Evolutionary conservation across 1,140 invertebrate genomes (phyloP).

Genomic region (Lordiphosa clarofinis): DNA sequence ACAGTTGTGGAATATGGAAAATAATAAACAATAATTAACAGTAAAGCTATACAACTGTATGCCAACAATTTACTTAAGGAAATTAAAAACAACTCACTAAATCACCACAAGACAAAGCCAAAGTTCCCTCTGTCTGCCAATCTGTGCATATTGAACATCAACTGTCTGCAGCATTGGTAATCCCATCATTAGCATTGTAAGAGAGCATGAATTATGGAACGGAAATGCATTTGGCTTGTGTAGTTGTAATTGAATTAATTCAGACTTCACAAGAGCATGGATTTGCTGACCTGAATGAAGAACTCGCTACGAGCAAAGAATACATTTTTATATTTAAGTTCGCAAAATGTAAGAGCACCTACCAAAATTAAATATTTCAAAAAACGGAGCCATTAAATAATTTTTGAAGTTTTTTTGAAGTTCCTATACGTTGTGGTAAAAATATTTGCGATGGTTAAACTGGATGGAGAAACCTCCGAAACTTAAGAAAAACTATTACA

Average conservation of each 20-base stretch:
- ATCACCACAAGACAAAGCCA: conserved; percentile 8
- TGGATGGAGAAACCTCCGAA: no score
- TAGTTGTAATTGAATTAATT: not conserved
- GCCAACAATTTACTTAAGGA: conserved; percentile 11
- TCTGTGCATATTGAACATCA: not conserved
- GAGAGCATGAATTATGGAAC: conserved; percentile 20
- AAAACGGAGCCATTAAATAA: no score
- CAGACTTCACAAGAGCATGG: no score
- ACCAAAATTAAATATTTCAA: no score
- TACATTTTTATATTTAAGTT: no score
- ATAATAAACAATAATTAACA: conserved; percentile 6
- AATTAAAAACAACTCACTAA: conserved; percentile 4
- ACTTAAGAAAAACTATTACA: no score
- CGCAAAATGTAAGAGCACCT: no score
- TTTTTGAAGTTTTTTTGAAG: no score
- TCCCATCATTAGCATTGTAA: conserved; percentile 14
- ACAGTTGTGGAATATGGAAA: conserved; percentile 1
- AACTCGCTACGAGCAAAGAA: no score
- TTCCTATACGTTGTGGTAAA: no score
- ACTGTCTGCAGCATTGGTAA: not conserved
- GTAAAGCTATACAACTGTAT: conserved; percentile 22
- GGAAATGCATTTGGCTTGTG: conserved; percentile 1
- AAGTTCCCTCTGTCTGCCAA: conserved; percentile 4
- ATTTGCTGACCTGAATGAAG: no score
- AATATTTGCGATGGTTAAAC: no score